Conservation (phyloP, 2,797 vertebrate species). For the Xenentodon cancila region DNA sequence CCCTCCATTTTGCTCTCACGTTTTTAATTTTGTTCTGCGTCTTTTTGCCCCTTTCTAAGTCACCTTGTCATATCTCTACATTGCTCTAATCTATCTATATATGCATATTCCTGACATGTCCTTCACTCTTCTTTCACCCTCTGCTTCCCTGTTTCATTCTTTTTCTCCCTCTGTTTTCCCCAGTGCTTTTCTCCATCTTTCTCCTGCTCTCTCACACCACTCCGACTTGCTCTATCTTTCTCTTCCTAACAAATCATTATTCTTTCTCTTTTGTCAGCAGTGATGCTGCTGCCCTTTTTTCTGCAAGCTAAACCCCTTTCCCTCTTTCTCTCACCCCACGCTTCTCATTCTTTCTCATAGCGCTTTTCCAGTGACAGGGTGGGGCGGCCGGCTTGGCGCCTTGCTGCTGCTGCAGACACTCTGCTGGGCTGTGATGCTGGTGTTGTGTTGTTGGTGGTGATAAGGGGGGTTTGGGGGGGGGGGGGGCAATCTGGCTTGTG, state of each 20-base stretch:
- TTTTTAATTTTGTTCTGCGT: conserved; percentile 24
- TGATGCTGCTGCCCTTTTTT: conserved; percentile 64
- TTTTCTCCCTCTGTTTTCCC: conserved; percentile 36
- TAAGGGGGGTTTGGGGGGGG: neutral
- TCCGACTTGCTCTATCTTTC: conserved; percentile 45
- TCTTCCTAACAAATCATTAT: conserved; percentile 66
- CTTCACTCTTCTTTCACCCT: conserved; percentile 63
- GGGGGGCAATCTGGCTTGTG: conserved; percentile 16
- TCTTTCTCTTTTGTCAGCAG: conserved; percentile 73
- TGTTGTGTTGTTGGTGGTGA: conserved; percentile 24
- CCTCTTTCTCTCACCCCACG: conserved; percentile 6
- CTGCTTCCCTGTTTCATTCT: conserved; percentile 33
- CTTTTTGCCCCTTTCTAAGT: conserved; percentile 56
- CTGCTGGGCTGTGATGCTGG: conserved; percentile 50
- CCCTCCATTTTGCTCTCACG: conserved; percentile 39
- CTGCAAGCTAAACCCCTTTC: conserved; percentile 39
- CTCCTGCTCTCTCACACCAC: neutral
- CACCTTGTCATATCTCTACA: conserved; percentile 71
- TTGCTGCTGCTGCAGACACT: conserved; percentile 59
- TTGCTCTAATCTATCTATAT: conserved; percentile 71
- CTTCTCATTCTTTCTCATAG: conserved; percentile 54
- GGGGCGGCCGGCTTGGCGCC: conserved; percentile 65
- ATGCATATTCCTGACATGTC: conserved; percentile 68
- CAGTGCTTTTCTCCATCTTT: conserved; percentile 25
- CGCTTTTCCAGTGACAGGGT: conserved; percentile 60